These are phyloP conservation scores for Petroica traversi DNA, from an alignment of 2,113 vertebrate genomes.

Conservation along the genomic window DNA sequence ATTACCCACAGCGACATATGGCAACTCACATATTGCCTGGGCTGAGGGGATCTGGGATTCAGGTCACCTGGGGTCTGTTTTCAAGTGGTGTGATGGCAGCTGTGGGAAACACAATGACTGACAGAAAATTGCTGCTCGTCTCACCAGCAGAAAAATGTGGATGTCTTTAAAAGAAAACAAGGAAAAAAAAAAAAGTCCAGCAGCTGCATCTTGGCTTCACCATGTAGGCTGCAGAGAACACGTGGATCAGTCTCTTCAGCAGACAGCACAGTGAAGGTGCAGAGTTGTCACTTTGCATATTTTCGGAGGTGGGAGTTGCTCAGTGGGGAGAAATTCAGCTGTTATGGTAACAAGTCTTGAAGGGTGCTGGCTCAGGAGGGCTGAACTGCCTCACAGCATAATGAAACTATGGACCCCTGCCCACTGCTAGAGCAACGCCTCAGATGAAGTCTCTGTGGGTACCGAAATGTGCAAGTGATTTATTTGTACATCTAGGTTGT, in stretches of 20 bases:
- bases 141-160: constrained; percentile 52
- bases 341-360: not conserved
- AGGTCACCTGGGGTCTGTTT: constrained; percentile 78
- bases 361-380: not conserved
- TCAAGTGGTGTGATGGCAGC: constrained; percentile 75
- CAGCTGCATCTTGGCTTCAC: constrained; percentile 15
- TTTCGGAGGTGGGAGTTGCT: not conserved
- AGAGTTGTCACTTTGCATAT: not conserved
- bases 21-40: constrained; percentile 68
- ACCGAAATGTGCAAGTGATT: not conserved
- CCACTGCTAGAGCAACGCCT: not conserved
- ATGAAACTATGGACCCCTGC: not conserved
- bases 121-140: constrained; percentile 62
- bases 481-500: not conserved
- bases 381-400: not conserved
- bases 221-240: not conserved
- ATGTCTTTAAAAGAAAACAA: constrained; percentile 40
- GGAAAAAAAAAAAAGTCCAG: constrained; percentile 21
- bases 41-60: constrained; percentile 56
- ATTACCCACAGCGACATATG: constrained; percentile 75
- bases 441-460: not conserved
- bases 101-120: constrained; percentile 70
- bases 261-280: not conserved
- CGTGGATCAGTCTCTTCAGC: not conserved
- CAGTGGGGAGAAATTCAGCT: not conserved